Evolutionary conservation across 1,140 invertebrate species (phyloP).

Genomic region (Oppia nitens): DNA sequence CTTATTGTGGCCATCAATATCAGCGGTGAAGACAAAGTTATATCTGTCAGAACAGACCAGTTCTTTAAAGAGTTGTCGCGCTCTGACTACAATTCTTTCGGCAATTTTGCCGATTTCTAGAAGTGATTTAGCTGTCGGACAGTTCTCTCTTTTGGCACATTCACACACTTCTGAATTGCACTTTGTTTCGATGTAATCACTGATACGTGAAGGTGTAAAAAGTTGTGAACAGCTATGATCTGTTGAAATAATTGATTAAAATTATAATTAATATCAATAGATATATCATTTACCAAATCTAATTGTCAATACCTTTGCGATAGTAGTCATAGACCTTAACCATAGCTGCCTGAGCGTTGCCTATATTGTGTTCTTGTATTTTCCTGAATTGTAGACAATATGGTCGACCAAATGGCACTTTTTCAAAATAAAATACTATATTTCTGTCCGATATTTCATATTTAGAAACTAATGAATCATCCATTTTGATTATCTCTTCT

Average conservation of each 20-base stretch:
- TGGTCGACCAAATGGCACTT: not conserved
- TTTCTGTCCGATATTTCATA: not conserved
- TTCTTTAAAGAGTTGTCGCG: slow-evolving; percentile 1
- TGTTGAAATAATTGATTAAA: not conserved
- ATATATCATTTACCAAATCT: too few relatives aligned
- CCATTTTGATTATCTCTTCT: slow-evolving; percentile 1
- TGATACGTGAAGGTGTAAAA: slow-evolving; percentile 2
- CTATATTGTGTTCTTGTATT: slow-evolving; percentile 1
- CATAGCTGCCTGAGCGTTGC: slow-evolving; percentile 14
- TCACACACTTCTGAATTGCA: slow-evolving; percentile 9
- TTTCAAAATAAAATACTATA: slow-evolving; percentile 12
- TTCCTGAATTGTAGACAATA: slow-evolving; percentile 14
- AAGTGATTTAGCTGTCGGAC: slow-evolving; percentile 5
- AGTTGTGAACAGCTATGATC: slow-evolving; percentile 4
- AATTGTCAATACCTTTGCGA: slow-evolving; percentile 5
- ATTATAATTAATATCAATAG: not conserved
- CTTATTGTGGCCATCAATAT: not conserved
- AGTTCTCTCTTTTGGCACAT: not conserved
- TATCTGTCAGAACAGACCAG: slow-evolving; percentile 8
- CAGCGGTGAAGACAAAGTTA: slow-evolving; percentile 11
- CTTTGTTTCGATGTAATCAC: not conserved
- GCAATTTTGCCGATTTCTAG: slow-evolving; percentile 11
- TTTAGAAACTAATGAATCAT: not conserved
- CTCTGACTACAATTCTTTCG: not conserved
- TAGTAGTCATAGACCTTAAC: slow-evolving; percentile 17